Base-by-base conservation (phyloP, 2,113 vertebrate genomes). In the Mohoua ochrocephala region DNA sequence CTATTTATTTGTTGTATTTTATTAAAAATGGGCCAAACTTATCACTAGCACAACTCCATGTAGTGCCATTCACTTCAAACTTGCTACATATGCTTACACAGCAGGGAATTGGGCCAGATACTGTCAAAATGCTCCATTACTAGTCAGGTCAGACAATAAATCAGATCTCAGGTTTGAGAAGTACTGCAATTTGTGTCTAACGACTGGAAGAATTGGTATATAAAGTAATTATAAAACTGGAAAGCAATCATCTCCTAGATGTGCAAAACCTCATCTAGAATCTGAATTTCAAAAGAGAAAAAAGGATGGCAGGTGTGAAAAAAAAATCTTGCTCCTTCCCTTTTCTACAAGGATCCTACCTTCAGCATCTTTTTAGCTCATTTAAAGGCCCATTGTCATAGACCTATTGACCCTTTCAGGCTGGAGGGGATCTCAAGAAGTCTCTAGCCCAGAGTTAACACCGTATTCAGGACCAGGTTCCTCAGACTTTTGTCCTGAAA, bases 101-200 rank as follows among this genome's bases (percentile, higher is more conserved):
- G 71, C 47, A 95, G 64, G 42, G 71, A 92, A 88, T 86, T 80
- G 89, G 52, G 71, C 52, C 79, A 92, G 60, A 70, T 84, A 86
- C 52, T 75, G 33, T 75, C 76, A 93, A 89, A 96, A 81, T 64
- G 44, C 56, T 74, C 93, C 83, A 94, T 95, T 93, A 88, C 31
- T 78, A 89, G 56, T 94, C 85, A 88, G 76, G 71, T 92, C 93
- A 93, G 87, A 93, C 54, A 88, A 86, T 70, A 93, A 93, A 92
- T 88, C 47, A 75, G 44, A 60, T 94, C 59, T 86, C 80, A 45
- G 70, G 49, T 78, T 96, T 63, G 64, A 0, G 1, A 90, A 84
- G 76, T 56, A 71, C 28, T 33, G n/a, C 33, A 91, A 92, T 87
- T 86, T 86, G 35, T 71, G 52, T 69, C 56, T 89, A 92, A 96